Evolutionary conservation across 2,797 vertebrate genomes (phyloP).

Genomic region (Agapornis canus): DNA sequence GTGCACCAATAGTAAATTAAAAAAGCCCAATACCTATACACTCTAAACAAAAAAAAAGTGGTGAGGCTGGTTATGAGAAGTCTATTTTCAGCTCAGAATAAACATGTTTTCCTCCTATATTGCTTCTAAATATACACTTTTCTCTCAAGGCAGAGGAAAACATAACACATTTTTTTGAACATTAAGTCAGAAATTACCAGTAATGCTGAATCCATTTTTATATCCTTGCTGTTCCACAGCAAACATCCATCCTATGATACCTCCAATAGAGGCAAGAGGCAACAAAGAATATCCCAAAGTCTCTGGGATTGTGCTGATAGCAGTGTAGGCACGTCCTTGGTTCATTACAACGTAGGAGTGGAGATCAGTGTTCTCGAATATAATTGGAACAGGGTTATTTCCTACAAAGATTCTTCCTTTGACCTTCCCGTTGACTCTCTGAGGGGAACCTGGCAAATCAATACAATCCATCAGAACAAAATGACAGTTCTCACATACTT

Average conservation of each 20-base stretch:
- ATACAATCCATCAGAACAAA: not conserved
- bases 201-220: slow-evolving; percentile 92
- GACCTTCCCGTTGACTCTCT: slow-evolving; percentile 94
- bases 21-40: not conserved
- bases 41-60: not conserved
- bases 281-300: slow-evolving; percentile 86
- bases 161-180: not conserved
- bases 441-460: slow-evolving; percentile 86
- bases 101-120: not conserved
- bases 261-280: slow-evolving; percentile 87
- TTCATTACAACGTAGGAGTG: slow-evolving; percentile 96
- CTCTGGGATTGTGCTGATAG: slow-evolving; percentile 89
- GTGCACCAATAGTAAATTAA: not conserved
- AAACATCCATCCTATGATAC: slow-evolving; percentile 96
- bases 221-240: slow-evolving; percentile 91
- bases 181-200: slow-evolving; percentile 79
- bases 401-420: slow-evolving; percentile 88
- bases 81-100: not conserved
- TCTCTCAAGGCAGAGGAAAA: not conserved
- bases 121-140: not conserved
- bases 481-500: not conserved
- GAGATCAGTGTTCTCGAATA: slow-evolving; percentile 88
- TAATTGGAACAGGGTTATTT: slow-evolving; percentile 74
- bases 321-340: slow-evolving; percentile 93
- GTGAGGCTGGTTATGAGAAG: not conserved